Evolutionary conservation across 2,888 invertebrate genomes (phyloP).

Genomic region (Sylvicola cinctus): DNA sequence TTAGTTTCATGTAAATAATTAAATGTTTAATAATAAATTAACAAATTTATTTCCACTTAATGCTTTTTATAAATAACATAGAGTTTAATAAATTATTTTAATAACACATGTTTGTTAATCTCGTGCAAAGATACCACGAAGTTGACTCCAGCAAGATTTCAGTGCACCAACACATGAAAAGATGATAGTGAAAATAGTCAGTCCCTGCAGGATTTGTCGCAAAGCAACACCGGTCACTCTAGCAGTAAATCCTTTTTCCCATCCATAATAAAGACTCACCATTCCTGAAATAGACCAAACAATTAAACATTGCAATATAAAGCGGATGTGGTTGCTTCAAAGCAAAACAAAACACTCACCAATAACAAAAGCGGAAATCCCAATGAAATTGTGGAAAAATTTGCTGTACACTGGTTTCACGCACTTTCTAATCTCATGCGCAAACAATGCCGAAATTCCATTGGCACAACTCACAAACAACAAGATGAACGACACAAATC

Average conservation of each 20-base stretch:
- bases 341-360: conserved; percentile 20
- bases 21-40: no score
- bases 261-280: neutral
- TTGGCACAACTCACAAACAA: conserved; percentile 26
- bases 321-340: neutral
- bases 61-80: no score
- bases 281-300: neutral
- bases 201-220: neutral
- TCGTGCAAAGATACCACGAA: neutral
- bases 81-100: no score
- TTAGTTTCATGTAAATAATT: no score
- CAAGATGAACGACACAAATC: conserved; percentile 26
- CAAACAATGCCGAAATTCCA: conserved; percentile 30
- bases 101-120: neutral
- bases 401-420: conserved; percentile 29
- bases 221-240: neutral
- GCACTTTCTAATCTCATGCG: conserved; percentile 27
- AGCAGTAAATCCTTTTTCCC: neutral
- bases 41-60: no score
- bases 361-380: conserved; percentile 28
- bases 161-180: neutral
- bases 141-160: neutral
- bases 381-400: conserved; percentile 31
- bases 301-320: neutral
- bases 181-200: neutral